These are phyloP conservation scores for Sebastiscus tertius DNA, from an alignment of 2,797 vertebrate species.

Conservation along the genomic window DNA sequence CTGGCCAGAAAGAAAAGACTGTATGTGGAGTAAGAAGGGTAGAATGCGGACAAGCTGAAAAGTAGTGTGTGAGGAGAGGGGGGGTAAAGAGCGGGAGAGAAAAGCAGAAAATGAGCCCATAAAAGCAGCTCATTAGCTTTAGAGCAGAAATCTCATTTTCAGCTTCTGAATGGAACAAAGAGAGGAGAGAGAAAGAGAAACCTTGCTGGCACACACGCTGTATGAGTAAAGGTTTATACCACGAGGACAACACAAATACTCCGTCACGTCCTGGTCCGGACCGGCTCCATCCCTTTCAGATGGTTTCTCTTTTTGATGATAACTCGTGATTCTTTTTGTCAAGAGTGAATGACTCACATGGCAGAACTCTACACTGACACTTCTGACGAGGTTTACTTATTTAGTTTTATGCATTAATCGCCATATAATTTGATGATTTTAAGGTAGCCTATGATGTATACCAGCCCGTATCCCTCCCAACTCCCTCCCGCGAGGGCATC, in stretches of 20 bases:
- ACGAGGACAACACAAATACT: not conserved
- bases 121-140: constrained; percentile 60
- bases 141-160: constrained; percentile 49
- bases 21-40: not conserved
- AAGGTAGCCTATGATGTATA: too few species aligned
- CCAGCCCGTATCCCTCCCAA: too few species aligned
- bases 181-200: not conserved
- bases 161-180: constrained; percentile 39
- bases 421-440: too few species aligned
- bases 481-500: too few species aligned
- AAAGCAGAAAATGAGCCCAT: constrained; percentile 29
- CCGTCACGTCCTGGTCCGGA: not conserved
- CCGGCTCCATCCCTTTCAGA: not conserved
- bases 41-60: not conserved
- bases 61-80: constrained; percentile 7
- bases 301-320: not conserved
- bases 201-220: not conserved
- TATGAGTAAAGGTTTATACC: not conserved
- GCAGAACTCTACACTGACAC: not conserved
- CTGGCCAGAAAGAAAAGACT: constrained; percentile 15
- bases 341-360: not conserved
- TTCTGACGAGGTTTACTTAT: too few species aligned
- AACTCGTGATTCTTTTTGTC: not conserved
- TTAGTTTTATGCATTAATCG: too few species aligned
- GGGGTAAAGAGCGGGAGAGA: constrained; percentile 1